These are phyloP conservation scores for Actias luna DNA, from an alignment of 2,888 invertebrate species.

Conservation along the genomic window DNA sequence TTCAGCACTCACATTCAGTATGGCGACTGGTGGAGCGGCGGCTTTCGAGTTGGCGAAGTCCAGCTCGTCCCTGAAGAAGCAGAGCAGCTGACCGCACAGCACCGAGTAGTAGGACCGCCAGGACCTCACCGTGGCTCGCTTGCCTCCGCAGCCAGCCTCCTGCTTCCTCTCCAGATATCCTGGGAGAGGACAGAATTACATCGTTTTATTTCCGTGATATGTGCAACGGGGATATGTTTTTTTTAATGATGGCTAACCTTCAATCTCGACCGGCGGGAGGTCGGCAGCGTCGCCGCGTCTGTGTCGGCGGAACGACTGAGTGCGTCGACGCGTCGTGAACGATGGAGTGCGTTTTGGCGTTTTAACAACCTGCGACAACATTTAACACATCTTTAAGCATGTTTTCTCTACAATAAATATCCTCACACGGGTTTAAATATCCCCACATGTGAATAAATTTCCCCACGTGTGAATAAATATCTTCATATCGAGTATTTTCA, in stretches of 20 bases:
- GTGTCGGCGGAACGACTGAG: conserved; percentile 92
- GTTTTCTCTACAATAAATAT: no score
- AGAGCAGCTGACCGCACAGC: conserved; percentile 96
- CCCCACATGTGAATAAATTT: no score
- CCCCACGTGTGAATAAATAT: no score
- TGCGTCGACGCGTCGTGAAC: conserved; percentile 94
- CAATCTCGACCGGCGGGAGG: conserved; percentile 95
- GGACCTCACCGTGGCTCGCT: conserved; percentile 95
- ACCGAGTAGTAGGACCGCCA: conserved; percentile 98
- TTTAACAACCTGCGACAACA: conserved; percentile 82
- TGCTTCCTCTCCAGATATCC: conserved; percentile 94
- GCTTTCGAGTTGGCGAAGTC: conserved; percentile 95
- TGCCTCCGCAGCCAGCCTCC: conserved; percentile 95
- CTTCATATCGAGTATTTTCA: no score
- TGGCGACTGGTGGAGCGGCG: conserved; percentile 91
- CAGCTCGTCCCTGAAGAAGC: conserved; percentile 98
- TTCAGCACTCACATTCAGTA: conserved; percentile 79
- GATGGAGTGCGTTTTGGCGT: conserved; percentile 95
- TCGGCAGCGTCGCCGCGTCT: conserved; percentile 82
- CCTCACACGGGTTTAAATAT: no score
- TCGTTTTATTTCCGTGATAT: not conserved
- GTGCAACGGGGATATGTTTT: not conserved
- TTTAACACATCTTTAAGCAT: not conserved
- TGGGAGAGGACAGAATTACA: conserved; percentile 27
- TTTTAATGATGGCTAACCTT: conserved; percentile 82